A percentile compares a stretch with the other conserved stretches of the same genome.
Evolutionary conservation across 2,113 vertebrate genomes (phyloP).

Genomic region (Gambusia holbrooki): DNA sequence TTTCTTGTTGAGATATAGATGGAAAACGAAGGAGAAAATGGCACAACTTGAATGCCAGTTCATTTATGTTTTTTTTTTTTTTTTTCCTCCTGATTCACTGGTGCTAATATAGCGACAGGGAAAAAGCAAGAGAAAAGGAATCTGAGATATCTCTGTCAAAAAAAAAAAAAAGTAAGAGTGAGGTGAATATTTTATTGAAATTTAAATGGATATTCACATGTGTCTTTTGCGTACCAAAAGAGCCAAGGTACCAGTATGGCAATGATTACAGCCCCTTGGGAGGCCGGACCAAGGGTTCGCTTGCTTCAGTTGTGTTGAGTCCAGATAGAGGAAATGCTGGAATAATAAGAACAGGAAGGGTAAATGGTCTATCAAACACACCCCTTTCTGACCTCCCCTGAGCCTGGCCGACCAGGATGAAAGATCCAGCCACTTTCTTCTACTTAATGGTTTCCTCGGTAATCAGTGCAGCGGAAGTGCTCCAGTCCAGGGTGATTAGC

Average conservation of each 20-base stretch:
- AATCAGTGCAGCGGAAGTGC: slow-evolving; percentile 88
- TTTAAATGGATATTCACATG: slow-evolving; percentile 29
- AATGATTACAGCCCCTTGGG: slow-evolving; percentile 82
- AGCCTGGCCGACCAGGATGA: slow-evolving; percentile 83
- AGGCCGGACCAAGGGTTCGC: slow-evolving; percentile 58
- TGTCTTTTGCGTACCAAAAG: slow-evolving; percentile 42
- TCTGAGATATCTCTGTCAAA: slow-evolving; percentile 14
- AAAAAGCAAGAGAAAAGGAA: slow-evolving; percentile 11
- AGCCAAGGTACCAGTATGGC: slow-evolving; percentile 79
- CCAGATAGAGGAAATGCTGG: slow-evolving; percentile 84
- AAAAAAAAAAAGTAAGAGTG: slow-evolving; percentile 23
- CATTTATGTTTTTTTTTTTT: slow-evolving; percentile 20
- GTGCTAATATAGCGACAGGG: slow-evolving; percentile 10
- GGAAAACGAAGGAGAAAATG: slow-evolving; percentile 29
- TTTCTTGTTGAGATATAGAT: slow-evolving; percentile 22
- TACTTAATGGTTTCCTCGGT: slow-evolving; percentile 90
- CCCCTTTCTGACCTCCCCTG: slow-evolving; percentile 85
- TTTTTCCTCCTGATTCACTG: slow-evolving; percentile 48
- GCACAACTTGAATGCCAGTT: slow-evolving; percentile 3
- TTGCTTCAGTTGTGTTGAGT: slow-evolving; percentile 69
- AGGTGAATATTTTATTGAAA: slow-evolving; percentile 21
- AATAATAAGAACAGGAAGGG: slow-evolving; percentile 85
- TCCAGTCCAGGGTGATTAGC: slow-evolving; percentile 83
- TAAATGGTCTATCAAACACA: slow-evolving; percentile 86
- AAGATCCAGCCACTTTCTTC: slow-evolving; percentile 90